A percentile compares a stretch with the other conserved stretches of the same genome.
phyloP scores from a whole-genome alignment of 2,113 vertebrate species.

The Ctenomys sociabilis region DNA sequence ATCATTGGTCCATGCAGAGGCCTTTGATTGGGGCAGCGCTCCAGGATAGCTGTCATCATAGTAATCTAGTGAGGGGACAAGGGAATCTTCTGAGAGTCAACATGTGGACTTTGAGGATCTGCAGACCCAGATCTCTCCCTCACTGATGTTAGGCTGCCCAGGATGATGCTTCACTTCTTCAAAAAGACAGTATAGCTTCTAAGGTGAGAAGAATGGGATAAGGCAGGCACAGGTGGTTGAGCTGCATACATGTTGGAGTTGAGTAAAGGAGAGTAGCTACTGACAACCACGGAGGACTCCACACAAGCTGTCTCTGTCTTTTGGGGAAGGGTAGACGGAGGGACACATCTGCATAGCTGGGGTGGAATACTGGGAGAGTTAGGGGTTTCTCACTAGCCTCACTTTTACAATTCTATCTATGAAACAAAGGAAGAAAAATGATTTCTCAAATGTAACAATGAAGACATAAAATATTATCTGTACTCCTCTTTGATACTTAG shows the following conservation, averaged over 20 bases:
- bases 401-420: background rate
- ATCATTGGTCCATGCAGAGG: background rate
- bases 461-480: background rate
- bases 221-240: too few relatives aligned
- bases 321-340: background rate
- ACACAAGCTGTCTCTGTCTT: background rate
- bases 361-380: background rate
- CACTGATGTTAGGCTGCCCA: background rate
- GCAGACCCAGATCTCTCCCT: background rate
- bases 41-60: background rate
- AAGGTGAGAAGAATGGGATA: background rate
- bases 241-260: background rate
- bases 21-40: background rate
- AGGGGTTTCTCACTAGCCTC: background rate
- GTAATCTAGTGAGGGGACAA: background rate
- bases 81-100: background rate
- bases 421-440: background rate
- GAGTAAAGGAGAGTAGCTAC: background rate
- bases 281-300: background rate
- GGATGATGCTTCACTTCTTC: background rate
- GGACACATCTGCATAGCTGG: background rate
- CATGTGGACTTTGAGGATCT: background rate
- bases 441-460: background rate
- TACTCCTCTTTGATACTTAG: background rate
- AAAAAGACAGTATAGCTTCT: background rate